phyloP scores from a whole-genome alignment of 2,797 vertebrate genomes.

The Remorina albescens region DNA sequence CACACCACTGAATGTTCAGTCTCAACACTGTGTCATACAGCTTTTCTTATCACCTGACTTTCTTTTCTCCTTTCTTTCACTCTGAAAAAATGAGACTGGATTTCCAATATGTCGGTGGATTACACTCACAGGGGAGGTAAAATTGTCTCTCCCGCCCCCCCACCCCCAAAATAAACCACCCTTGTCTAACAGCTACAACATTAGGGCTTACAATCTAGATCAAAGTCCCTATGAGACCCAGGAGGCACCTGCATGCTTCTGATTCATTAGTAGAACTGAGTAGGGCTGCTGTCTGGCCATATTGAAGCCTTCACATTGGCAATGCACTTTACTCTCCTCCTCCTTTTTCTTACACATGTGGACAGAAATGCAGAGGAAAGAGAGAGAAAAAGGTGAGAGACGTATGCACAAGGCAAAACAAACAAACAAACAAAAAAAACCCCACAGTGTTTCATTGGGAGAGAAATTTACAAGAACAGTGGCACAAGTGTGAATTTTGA shows the following conservation, averaged over 20 bases:
- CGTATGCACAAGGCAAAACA: constrained; percentile 85
- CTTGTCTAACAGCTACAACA: constrained; percentile 57
- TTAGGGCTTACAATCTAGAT: constrained; percentile 65
- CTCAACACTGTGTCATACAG: constrained; percentile 59
- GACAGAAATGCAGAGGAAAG: constrained; percentile 54
- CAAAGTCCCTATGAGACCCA: constrained; percentile 59
- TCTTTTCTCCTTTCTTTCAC: constrained; percentile 53
- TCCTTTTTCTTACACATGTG: constrained; percentile 67
- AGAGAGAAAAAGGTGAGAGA: constrained; percentile 68
- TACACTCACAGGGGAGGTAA: constrained; percentile 47
- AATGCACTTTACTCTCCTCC: constrained; percentile 86
- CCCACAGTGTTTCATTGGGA: constrained; percentile 79
- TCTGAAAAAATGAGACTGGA: constrained; percentile 59
- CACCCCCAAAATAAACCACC: constrained; percentile 42
- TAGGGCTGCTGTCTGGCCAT: constrained; percentile 70
- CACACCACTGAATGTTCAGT: constrained; percentile 53
- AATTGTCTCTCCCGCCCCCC: constrained; percentile 16
- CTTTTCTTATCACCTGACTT: constrained; percentile 59
- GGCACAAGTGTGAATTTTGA: constrained; percentile 84
- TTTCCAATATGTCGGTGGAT: constrained; percentile 50
- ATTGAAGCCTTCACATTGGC: constrained; percentile 80
- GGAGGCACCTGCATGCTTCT: constrained; percentile 83
- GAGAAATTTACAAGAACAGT: constrained; percentile 78
- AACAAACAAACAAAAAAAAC: no score
- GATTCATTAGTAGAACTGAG: constrained; percentile 61